These are phyloP conservation scores for Lapara coniferarum DNA, from an alignment of 2,888 invertebrate genomes.

Conservation along the genomic window DNA sequence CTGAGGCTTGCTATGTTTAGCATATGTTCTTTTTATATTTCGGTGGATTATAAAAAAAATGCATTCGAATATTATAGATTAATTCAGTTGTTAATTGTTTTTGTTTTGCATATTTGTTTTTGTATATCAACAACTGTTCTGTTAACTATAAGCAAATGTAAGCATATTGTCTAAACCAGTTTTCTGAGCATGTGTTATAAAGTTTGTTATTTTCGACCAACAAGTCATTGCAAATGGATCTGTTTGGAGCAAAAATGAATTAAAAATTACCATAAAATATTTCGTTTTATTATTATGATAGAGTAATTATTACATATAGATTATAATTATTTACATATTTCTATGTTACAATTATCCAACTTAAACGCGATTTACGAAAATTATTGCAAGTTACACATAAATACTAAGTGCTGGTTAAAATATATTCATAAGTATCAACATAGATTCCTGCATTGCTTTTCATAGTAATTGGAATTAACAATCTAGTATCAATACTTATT, in stretches of 20 bases:
- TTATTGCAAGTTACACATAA: slow-evolving; percentile 3
- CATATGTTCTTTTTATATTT: too few relatives aligned
- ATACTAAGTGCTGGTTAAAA: not conserved
- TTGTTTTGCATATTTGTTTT: too few relatives aligned
- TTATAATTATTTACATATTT: slow-evolving; percentile 33
- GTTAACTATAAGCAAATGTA: too few relatives aligned
- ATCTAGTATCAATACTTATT: not conserved
- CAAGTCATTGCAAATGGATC: not conserved
- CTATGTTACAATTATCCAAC: slow-evolving; percentile 26
- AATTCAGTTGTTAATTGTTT: too few relatives aligned
- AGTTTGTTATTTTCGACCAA: too few relatives aligned
- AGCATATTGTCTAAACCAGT: not conserved
- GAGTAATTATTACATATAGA: slow-evolving; percentile 24
- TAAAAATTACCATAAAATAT: slow-evolving; percentile 30
- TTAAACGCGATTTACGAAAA: not conserved
- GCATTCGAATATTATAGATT: too few relatives aligned
- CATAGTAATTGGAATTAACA: not conserved
- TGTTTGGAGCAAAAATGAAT: not conserved
- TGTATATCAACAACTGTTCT: too few relatives aligned
- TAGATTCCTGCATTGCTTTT: not conserved
- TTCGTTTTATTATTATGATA: slow-evolving; percentile 30
- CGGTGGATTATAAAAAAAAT: too few relatives aligned
- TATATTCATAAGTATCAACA: slow-evolving; percentile 2
- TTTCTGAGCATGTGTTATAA: not conserved
- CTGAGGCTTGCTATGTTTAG: too few relatives aligned